These are phyloP conservation scores for Melinaea menophilus DNA, from an alignment of 2,888 invertebrate species.

Conservation along the genomic window DNA sequence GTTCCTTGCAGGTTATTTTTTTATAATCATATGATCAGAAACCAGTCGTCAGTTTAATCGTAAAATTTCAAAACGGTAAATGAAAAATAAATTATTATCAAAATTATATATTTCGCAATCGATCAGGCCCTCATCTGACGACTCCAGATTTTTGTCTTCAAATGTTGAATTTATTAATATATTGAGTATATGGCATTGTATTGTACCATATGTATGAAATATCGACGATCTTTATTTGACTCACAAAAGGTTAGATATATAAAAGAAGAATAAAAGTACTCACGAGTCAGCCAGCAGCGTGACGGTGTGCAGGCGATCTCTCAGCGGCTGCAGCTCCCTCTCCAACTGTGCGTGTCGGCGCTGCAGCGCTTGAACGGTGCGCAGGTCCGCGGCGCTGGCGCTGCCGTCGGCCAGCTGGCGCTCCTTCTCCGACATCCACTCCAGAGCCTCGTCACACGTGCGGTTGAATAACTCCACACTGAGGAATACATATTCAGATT, in stretches of 20 bases:
- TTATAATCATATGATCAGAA: no score
- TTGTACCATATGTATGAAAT: no score
- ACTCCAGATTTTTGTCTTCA: no score
- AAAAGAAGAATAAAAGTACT: no score
- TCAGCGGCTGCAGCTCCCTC: conserved; percentile 94
- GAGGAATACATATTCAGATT: conserved; percentile 10
- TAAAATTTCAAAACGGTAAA: conserved; percentile 1
- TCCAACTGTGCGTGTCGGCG: conserved; percentile 95
- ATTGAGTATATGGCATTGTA: no score
- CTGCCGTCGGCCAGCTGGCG: conserved; percentile 88
- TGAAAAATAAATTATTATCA: neutral
- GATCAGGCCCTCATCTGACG: no score
- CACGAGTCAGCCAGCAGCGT: conserved; percentile 90
- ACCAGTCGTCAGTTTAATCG: neutral
- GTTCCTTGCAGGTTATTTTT: neutral
- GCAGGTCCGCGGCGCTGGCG: conserved; percentile 90
- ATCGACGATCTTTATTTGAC: no score
- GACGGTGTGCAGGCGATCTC: conserved; percentile 94
- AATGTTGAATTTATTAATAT: no score
- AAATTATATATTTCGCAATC: neutral
- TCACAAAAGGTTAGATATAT: no score
- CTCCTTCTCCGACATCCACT: conserved; percentile 99
- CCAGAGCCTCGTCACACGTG: conserved; percentile 96
- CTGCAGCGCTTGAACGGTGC: conserved; percentile 94
- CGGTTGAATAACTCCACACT: conserved; percentile 97